Evolutionary conservation across 2,888 invertebrate genomes (phyloP).

Genomic region (Ochropleura plecta): DNA sequence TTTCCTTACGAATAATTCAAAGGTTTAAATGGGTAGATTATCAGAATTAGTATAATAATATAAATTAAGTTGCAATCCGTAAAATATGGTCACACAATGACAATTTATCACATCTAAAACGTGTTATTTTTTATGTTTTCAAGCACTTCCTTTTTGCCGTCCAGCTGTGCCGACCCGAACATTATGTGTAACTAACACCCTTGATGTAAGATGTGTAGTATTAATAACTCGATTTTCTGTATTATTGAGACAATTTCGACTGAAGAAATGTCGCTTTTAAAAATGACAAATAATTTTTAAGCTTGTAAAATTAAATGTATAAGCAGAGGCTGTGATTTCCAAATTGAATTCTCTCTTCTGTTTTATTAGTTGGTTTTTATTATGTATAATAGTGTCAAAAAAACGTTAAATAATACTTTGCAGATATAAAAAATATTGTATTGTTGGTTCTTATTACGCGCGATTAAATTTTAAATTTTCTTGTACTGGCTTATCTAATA

Average conservation of each 20-base stretch:
- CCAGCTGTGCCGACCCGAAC: neutral
- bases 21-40: no score
- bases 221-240: neutral
- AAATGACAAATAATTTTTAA: constrained; percentile 15
- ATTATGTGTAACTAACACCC: neutral
- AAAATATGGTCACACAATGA: no score
- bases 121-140: no score
- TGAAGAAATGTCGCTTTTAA: neutral
- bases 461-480: neutral
- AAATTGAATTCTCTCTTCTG: constrained; percentile 27
- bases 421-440: neutral
- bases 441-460: neutral
- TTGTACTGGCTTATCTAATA: neutral
- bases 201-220: neutral
- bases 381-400: neutral
- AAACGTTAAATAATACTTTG: neutral
- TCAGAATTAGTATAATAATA: no score
- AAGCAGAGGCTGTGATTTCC: constrained; percentile 53
- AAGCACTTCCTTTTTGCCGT: neutral
- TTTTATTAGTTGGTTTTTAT: neutral
- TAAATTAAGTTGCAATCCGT: no score
- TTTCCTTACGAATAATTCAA: neutral
- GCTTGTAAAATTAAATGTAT: constrained; percentile 1
- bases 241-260: neutral
- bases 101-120: no score